These are phyloP conservation scores for Stramonita haemastoma DNA, from an alignment of 2,888 invertebrate genomes.

Conservation along the genomic window DNA sequence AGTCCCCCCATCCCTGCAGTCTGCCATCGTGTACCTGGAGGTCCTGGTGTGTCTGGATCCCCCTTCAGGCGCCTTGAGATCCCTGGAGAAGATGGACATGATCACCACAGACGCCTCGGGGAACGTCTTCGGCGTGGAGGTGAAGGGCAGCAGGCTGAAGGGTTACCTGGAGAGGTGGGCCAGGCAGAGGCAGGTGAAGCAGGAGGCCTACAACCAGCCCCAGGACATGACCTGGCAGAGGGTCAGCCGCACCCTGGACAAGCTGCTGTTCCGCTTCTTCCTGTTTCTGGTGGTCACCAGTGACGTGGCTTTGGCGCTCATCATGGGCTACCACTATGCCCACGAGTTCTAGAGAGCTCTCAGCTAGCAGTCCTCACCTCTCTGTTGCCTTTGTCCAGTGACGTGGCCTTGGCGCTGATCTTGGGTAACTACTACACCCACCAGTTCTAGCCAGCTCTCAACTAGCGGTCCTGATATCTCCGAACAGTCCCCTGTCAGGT, in stretches of 20 bases:
- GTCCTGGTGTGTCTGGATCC: constrained; percentile 25
- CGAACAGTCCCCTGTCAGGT: too few species aligned
- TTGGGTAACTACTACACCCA: not conserved
- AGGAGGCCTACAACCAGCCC: constrained; percentile 10
- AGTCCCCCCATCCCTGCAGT: constrained; percentile 6
- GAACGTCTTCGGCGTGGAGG: not conserved
- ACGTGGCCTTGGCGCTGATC: not conserved
- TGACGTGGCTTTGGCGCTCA: not conserved
- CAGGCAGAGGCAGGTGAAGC: not conserved
- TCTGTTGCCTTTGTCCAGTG: not conserved
- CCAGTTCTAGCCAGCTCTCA: not conserved
- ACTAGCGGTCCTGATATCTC: too few species aligned
- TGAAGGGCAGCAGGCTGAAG: not conserved
- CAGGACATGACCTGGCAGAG: constrained; percentile 40
- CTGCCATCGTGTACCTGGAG: constrained; percentile 25
- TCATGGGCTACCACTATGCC: not conserved
- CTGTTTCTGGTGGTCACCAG: not conserved
- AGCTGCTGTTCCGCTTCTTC: constrained; percentile 34
- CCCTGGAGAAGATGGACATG: not conserved
- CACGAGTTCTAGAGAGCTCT: not conserved
- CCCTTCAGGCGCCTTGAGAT: not conserved
- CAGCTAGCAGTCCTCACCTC: too few species aligned
- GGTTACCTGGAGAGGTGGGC: not conserved
- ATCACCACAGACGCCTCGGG: not conserved
- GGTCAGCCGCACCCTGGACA: constrained; percentile 36